Percentiles rank a stretch among this genome's conserved stretches.
phyloP scores from a whole-genome alignment of 2,797 vertebrate genomes.

The Malurus leucopterus region DNA sequence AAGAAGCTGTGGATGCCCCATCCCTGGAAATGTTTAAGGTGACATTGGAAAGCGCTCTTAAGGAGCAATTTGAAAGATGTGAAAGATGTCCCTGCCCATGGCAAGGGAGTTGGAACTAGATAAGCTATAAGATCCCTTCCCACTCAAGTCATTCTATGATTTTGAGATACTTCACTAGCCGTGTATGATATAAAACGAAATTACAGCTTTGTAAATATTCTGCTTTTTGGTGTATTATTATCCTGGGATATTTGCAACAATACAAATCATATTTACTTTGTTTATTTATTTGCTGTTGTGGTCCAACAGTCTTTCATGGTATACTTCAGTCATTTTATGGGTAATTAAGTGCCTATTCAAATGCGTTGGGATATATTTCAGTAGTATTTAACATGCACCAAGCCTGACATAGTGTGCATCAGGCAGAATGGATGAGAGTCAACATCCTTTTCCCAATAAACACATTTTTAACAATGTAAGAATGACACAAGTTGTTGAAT shows the following conservation, averaged over 20 bases:
- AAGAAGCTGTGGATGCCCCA: too few species aligned
- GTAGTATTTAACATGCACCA: constrained; percentile 30
- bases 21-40: background rate
- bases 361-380: constrained; percentile 33
- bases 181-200: background rate
- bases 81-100: background rate
- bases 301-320: background rate
- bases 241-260: background rate
- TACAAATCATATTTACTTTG: background rate
- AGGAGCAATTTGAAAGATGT: background rate
- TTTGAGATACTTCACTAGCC: background rate
- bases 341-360: constrained; percentile 34
- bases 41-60: background rate
- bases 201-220: background rate
- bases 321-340: constrained; percentile 26
- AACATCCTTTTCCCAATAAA: background rate
- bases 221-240: background rate
- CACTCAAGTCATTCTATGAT: background rate
- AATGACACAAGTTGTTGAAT: background rate
- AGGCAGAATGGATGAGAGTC: background rate
- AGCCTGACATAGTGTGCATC: constrained; percentile 17
- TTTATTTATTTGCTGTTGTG: background rate
- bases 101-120: accelerated
- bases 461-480: background rate
- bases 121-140: background rate